Evolutionary conservation across 2,888 invertebrate species (phyloP).

Genomic region (Metellina segmentata): DNA sequence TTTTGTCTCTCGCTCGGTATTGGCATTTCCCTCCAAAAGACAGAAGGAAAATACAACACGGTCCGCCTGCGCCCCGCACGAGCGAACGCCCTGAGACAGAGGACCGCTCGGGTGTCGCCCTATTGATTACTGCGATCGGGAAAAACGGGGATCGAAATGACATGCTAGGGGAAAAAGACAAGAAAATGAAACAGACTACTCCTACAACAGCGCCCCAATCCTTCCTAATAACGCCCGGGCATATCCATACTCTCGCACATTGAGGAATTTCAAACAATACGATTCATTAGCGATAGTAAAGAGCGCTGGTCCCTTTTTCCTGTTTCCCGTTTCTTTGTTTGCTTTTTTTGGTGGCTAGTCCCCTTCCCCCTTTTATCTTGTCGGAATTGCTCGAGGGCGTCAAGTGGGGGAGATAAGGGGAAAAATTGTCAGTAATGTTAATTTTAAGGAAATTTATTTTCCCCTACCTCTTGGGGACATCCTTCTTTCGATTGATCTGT

Average conservation of each 20-base stretch:
- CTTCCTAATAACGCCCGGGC: background rate
- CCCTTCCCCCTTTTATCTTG: too few relatives aligned
- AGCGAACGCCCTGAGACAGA: background rate
- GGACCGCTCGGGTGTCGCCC: constrained; percentile 15
- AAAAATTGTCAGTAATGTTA: background rate
- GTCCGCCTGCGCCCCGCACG: too few relatives aligned
- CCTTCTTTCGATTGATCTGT: background rate
- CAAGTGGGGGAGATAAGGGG: background rate
- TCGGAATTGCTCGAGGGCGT: background rate
- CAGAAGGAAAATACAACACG: too few relatives aligned
- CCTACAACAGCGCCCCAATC: background rate
- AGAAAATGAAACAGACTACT: background rate
- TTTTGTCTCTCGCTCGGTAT: constrained; percentile 43
- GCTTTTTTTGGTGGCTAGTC: too few relatives aligned
- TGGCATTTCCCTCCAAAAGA: constrained; percentile 29
- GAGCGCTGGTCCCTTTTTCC: background rate
- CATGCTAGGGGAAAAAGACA: background rate
- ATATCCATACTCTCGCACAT: too few relatives aligned
- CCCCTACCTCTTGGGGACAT: background rate
- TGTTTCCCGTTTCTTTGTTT: too few relatives aligned
- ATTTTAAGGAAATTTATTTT: constrained; percentile 43
- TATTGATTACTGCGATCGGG: constrained; percentile 25
- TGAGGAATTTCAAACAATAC: constrained; percentile 7
- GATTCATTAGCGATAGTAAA: constrained; percentile 38
- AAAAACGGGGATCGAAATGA: background rate